These are phyloP conservation scores for Bolborhynchus lineola DNA, from an alignment of 2,113 vertebrate genomes.

Conservation along the genomic window DNA sequence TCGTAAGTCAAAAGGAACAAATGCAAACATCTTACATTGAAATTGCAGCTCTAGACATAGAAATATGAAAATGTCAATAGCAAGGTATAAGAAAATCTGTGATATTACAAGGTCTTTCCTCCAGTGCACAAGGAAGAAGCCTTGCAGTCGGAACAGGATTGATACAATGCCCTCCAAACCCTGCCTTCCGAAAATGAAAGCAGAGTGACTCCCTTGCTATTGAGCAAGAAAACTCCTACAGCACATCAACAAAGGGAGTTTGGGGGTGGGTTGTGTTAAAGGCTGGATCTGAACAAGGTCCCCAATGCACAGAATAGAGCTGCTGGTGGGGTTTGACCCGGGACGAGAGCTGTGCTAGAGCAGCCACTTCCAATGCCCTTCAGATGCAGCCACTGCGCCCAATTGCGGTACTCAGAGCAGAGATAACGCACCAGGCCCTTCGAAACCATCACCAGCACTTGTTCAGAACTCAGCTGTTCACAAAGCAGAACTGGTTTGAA, in stretches of 20 bases:
- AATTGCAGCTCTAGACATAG: conserved; percentile 78
- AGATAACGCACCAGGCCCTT: neutral
- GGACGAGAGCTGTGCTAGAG: neutral
- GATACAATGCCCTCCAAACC: conserved; percentile 70
- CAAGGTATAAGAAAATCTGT: conserved; percentile 76
- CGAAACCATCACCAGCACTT: conserved; percentile 24
- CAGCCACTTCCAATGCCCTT: neutral
- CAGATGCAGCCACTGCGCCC: neutral
- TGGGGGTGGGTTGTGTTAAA: neutral
- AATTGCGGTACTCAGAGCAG: neutral
- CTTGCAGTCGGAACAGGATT: conserved; percentile 66
- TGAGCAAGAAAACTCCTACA: conserved; percentile 73
- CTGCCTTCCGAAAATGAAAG: conserved; percentile 77
- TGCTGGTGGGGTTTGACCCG: neutral
- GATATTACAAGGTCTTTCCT: conserved; percentile 71
- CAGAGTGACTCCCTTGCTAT: conserved; percentile 69
- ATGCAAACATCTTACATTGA: conserved; percentile 85
- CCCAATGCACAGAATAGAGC: neutral
- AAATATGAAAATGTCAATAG: conserved; percentile 77
- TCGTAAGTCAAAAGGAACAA: conserved; percentile 81
- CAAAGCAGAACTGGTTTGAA: conserved; percentile 34
- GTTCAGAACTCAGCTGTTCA: conserved; percentile 43
- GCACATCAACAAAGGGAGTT: conserved; percentile 62
- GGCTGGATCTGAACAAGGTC: neutral
- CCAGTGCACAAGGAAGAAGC: conserved; percentile 69